Percentiles rank a stretch among this genome's conserved stretches.
phyloP scores from a whole-genome alignment of 2,113 vertebrate species.

The Willisornis vidua region DNA sequence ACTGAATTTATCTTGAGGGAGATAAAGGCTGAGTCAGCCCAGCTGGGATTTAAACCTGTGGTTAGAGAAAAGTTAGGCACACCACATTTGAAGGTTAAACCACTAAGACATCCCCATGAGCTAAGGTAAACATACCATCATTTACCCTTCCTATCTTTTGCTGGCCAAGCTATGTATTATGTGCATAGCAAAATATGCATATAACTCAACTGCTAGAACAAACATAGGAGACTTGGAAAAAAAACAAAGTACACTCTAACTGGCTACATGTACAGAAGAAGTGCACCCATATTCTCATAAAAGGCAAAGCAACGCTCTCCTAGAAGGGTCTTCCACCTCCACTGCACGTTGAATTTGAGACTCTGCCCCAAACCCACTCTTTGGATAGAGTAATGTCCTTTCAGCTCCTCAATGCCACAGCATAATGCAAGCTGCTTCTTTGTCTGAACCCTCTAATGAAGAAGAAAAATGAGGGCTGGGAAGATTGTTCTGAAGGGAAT shows the following conservation, averaged over 20 bases:
- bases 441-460: neutral
- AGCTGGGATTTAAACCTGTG: slow-evolving; percentile 21
- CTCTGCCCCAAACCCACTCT: neutral
- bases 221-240: neutral
- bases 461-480: neutral
- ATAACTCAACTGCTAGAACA: slow-evolving; percentile 17
- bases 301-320: neutral
- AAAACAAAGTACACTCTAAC: neutral
- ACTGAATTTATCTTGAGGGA: slow-evolving; percentile 55
- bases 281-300: neutral
- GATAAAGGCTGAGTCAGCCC: slow-evolving; percentile 66
- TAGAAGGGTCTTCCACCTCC: neutral
- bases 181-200: slow-evolving; percentile 19
- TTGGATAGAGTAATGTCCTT: neutral
- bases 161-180: slow-evolving; percentile 52
- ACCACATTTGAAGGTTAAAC: slow-evolving; percentile 60
- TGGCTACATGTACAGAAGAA: neutral
- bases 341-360: neutral
- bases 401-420: neutral
- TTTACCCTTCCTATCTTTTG: slow-evolving; percentile 48
- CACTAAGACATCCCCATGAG: slow-evolving; percentile 43
- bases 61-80: slow-evolving; percentile 49
- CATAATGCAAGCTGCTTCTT: neutral
- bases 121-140: slow-evolving; percentile 58
- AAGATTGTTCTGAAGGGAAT: slow-evolving; percentile 39